These are phyloP conservation scores for Pedetes capensis DNA, from an alignment of 2,113 vertebrate species.

Conservation along the genomic window DNA sequence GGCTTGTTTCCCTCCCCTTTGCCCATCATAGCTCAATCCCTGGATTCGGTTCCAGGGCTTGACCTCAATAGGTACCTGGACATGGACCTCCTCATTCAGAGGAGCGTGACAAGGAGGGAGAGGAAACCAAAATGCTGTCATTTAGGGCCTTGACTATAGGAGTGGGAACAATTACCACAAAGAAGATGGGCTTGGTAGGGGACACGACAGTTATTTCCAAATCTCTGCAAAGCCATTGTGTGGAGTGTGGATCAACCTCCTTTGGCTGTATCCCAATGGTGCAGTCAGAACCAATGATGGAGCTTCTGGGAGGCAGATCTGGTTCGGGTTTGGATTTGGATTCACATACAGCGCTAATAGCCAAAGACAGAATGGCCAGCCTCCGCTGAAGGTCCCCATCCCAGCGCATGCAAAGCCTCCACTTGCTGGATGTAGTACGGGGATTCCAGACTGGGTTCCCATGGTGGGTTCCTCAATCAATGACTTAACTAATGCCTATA, in stretches of 20 bases:
- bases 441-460: not conserved
- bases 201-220: not conserved
- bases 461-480: not conserved
- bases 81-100: not conserved
- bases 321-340: not conserved
- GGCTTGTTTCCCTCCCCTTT: not conserved
- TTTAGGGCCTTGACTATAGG: not conserved
- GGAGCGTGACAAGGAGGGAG: accelerated
- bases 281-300: accelerated
- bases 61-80: not conserved
- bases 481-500: not conserved
- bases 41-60: not conserved
- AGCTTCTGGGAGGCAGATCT: not conserved
- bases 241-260: not conserved
- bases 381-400: accelerated
- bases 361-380: not conserved
- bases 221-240: not conserved
- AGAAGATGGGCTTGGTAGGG: not conserved
- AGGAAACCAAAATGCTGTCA: not conserved
- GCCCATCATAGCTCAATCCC: too few species aligned
- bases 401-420: not conserved
- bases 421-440: accelerated
- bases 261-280: too few species aligned
- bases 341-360: accelerated
- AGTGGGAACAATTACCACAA: not conserved